Percentiles rank a stretch among this genome's conserved stretches.
phyloP scores from a whole-genome alignment of 2,113 vertebrate genomes.

The Nestor notabilis region DNA sequence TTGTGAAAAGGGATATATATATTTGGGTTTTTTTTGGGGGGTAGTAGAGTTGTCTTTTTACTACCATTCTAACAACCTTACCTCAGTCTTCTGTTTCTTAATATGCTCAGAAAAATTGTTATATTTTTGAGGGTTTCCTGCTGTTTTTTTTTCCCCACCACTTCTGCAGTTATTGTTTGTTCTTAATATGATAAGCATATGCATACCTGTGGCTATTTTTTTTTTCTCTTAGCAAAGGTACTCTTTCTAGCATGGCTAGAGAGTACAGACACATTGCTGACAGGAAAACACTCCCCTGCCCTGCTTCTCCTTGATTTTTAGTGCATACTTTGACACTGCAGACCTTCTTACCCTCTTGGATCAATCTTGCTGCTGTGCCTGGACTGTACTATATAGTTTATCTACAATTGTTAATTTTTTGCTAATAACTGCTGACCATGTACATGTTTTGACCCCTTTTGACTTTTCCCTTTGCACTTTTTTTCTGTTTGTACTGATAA shows the following conservation, averaged over 20 bases:
- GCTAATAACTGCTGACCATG: background rate
- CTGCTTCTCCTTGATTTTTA: background rate
- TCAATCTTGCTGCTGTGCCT: background rate
- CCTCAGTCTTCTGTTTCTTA: background rate
- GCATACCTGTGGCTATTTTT: background rate
- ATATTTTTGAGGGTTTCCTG: background rate
- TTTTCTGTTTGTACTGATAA: background rate
- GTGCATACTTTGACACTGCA: background rate
- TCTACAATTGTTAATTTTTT: background rate
- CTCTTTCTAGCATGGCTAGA: background rate
- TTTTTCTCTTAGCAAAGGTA: background rate
- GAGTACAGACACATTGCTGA: background rate
- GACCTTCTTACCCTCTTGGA: background rate
- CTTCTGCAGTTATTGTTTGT: background rate
- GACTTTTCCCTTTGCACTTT: background rate
- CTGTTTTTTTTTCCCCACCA: background rate
- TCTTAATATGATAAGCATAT: background rate
- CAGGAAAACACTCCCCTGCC: background rate
- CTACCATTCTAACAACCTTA: background rate
- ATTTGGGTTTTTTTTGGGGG: fast-evolving
- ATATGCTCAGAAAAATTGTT: background rate
- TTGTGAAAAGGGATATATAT: background rate
- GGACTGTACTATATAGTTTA: background rate
- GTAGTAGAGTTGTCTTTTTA: background rate
- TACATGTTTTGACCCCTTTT: background rate